Conservation (phyloP, 35 echinoderm and acorn worm genomes). For the Heliocidaris tuberculata region DNA sequence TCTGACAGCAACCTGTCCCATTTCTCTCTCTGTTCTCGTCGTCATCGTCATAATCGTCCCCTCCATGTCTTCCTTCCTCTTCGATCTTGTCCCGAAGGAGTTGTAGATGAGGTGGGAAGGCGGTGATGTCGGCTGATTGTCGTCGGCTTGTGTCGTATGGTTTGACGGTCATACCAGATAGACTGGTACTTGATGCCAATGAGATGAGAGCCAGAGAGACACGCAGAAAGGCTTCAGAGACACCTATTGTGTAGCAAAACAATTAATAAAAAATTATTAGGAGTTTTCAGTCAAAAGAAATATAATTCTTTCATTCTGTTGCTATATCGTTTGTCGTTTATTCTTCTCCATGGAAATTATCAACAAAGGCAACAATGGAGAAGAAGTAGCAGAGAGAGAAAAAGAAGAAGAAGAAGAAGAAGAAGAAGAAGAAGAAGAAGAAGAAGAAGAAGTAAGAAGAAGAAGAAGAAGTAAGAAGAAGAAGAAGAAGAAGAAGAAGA, state of each 20-base stretch:
- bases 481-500: background rate
- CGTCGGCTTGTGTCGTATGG: conserved; percentile 71
- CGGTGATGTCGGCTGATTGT: conserved; percentile 69
- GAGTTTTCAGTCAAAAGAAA: too few species aligned
- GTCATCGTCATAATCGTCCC: conserved; percentile 44
- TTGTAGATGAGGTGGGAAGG: conserved; percentile 72
- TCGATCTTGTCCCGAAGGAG: conserved; percentile 49
- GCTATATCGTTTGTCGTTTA: too few species aligned
- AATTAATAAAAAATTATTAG: background rate
- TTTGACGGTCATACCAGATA: conserved; percentile 75
- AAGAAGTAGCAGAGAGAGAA: too few species aligned
- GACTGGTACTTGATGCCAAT: conserved; percentile 69
- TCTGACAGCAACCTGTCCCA: background rate
- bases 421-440: too few species aligned
- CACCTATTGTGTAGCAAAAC: conserved; percentile 59
- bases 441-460: too few species aligned
- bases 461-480: too few species aligned
- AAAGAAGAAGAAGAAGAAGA: too few species aligned
- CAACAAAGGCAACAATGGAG: too few species aligned
- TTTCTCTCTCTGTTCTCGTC: background rate
- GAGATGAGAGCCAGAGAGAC: conserved; percentile 81
- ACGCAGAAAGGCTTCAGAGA: conserved; percentile 91
- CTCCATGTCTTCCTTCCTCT: conserved; percentile 27
- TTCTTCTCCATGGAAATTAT: too few species aligned
- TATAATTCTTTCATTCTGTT: background rate